phyloP scores from a whole-genome alignment of 2,888 invertebrate species.

The Maniola hyperantus region DNA sequence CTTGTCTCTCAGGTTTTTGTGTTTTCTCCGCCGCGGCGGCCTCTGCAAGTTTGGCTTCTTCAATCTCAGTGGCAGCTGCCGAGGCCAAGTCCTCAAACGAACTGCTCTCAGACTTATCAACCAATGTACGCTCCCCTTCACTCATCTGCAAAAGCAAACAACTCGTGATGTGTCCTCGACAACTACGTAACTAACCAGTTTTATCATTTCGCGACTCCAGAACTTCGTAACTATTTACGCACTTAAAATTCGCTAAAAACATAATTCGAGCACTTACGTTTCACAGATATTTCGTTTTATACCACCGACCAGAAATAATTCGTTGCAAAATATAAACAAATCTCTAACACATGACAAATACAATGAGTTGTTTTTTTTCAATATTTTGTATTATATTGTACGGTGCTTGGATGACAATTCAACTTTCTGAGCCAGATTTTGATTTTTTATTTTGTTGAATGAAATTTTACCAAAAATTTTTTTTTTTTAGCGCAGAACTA shows the following conservation, averaged over 20 bases:
- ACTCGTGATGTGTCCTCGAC: slow-evolving; percentile 48
- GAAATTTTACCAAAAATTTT: not conserved
- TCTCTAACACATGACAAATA: slow-evolving; percentile 38
- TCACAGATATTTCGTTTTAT: slow-evolving; percentile 33
- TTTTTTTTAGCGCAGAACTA: not conserved
- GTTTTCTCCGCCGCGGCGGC: slow-evolving; percentile 60
- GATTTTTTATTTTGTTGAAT: slow-evolving; percentile 32
- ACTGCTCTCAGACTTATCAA: slow-evolving; percentile 85
- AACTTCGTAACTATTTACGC: slow-evolving; percentile 17
- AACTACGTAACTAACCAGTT: slow-evolving; percentile 41
- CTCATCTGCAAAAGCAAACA: slow-evolving; percentile 74
- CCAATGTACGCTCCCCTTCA: slow-evolving; percentile 68
- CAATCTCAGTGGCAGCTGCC: slow-evolving; percentile 81
- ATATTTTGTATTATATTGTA: slow-evolving; percentile 29
- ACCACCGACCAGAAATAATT: too few species aligned
- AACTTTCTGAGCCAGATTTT: slow-evolving; percentile 49
- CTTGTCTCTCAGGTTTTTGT: slow-evolving; percentile 50
- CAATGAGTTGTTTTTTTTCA: slow-evolving; percentile 29
- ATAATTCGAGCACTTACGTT: slow-evolving; percentile 41
- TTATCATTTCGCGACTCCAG: slow-evolving; percentile 27
- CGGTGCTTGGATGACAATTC: slow-evolving; percentile 62
- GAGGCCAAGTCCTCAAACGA: slow-evolving; percentile 85
- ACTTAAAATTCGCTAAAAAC: slow-evolving; percentile 30
- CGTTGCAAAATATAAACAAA: slow-evolving; percentile 37
- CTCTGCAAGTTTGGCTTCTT: slow-evolving; percentile 73